Conservation (phyloP, 2,888 invertebrate genomes). For the Eudasyphora cyanicolor region DNA sequence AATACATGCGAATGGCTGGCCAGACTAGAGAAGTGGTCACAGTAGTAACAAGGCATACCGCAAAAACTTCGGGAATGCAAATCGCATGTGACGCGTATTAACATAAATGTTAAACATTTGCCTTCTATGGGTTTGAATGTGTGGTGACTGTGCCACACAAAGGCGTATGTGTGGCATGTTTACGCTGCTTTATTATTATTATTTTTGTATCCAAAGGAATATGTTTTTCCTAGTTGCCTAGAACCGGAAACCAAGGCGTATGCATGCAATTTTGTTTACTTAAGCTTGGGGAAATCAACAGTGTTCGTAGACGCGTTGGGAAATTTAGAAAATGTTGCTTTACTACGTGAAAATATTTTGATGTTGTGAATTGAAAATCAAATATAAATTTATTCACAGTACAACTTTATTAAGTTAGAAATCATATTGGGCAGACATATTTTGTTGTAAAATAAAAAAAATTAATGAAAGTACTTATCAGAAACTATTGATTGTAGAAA, state of each 20-base stretch:
- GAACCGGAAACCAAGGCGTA: conserved; percentile 62
- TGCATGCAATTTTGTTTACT: conserved; percentile 68
- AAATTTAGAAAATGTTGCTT: too few relatives aligned
- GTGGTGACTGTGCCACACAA: neutral
- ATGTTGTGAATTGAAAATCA: too few relatives aligned
- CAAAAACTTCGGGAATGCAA: conserved; percentile 48
- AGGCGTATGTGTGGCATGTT: neutral
- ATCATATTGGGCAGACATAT: too few relatives aligned
- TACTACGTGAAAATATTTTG: too few relatives aligned
- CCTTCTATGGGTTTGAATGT: conserved; percentile 8
- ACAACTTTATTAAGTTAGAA: too few relatives aligned
- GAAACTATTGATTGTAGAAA: too few relatives aligned
- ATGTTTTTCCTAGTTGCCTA: conserved; percentile 23
- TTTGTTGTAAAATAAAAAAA: too few relatives aligned
- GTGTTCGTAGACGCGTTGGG: neutral
- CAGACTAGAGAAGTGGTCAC: neutral
- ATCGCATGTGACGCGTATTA: conserved; percentile 64
- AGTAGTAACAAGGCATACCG: conserved; percentile 19
- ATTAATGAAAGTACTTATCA: too few relatives aligned
- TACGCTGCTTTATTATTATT: conserved; percentile 21
- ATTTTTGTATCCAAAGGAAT: neutral
- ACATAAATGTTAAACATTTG: conserved; percentile 10
- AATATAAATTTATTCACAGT: too few relatives aligned
- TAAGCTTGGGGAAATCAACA: conserved; percentile 33
- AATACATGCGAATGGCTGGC: neutral